Percentiles rank a stretch among this genome's conserved stretches.
These are phyloP conservation scores for Tiliacea citrago DNA, from an alignment of 2,888 invertebrate species.

Conservation along the genomic window DNA sequence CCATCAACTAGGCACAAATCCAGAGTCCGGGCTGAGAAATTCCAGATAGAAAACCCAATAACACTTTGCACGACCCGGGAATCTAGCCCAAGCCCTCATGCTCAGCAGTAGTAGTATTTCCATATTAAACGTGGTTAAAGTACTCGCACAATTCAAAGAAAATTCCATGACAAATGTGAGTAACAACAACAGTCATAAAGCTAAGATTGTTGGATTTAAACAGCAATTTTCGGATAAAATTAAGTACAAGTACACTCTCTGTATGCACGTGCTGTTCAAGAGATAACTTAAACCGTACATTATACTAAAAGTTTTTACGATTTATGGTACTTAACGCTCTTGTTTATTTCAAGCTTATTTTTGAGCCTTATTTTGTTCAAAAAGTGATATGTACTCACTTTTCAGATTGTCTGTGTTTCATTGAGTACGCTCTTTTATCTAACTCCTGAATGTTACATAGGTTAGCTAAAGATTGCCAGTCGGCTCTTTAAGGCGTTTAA, in stretches of 20 bases:
- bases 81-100: too few species aligned
- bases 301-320: constrained; percentile 53
- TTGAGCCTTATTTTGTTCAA: neutral
- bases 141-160: constrained; percentile 12
- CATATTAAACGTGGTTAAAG: neutral
- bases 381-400: neutral
- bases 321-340: constrained; percentile 52
- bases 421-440: neutral
- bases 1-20: too few species aligned
- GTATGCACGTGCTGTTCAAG: constrained; percentile 49
- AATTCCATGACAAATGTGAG: constrained; percentile 27
- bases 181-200: constrained; percentile 60
- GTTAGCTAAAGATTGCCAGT: neutral
- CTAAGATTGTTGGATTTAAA: constrained; percentile 50
- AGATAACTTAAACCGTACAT: constrained; percentile 47
- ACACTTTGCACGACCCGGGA: too few species aligned
- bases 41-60: too few species aligned
- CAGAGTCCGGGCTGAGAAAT: too few species aligned
- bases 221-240: constrained; percentile 56
- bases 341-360: constrained; percentile 45
- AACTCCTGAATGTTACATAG: too few species aligned
- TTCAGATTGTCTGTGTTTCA: neutral
- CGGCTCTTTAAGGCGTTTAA: neutral
- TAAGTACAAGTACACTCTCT: constrained; percentile 33
- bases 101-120: too few species aligned